Evolutionary conservation across 2,113 vertebrate genomes (phyloP).

Genomic region (Callopanchax toddi): DNA sequence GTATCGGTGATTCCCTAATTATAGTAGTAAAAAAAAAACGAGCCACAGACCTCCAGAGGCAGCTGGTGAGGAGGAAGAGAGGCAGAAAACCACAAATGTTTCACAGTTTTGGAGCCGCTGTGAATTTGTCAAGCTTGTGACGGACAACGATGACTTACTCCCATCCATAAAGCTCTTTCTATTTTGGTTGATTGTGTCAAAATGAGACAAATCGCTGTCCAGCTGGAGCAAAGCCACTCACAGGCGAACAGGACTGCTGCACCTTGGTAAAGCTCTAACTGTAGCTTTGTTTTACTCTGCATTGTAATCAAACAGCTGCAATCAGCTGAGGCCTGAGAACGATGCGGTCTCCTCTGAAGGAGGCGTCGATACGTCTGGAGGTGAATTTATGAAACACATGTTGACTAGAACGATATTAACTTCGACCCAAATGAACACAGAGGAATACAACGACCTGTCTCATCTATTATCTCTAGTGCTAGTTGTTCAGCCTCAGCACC

Average conservation of each 20-base stretch:
- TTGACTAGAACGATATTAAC: conserved; percentile 51
- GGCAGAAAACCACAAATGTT: not conserved
- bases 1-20: too few relatives aligned
- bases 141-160: not conserved
- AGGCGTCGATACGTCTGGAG: conserved; percentile 64
- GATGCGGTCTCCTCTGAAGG: conserved; percentile 49
- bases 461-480: conserved; percentile 10
- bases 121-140: not conserved
- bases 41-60: not conserved
- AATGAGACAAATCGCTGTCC: not conserved
- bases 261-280: conserved; percentile 20
- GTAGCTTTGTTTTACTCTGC: not conserved
- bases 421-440: conserved; percentile 40
- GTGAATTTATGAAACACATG: conserved; percentile 59
- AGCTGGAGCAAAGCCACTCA: not conserved
- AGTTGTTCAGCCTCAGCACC: conserved; percentile 7
- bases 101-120: not conserved
- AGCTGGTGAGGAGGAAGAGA: not conserved
- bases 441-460: conserved; percentile 34
- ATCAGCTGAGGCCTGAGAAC: conserved; percentile 12
- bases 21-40: not conserved
- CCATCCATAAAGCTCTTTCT: not conserved
- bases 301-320: conserved; percentile 13
- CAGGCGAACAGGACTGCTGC: not conserved
- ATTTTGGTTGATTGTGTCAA: not conserved